Conservation (phyloP, 2,888 invertebrate species). For the Steinernema scapterisci region DNA sequence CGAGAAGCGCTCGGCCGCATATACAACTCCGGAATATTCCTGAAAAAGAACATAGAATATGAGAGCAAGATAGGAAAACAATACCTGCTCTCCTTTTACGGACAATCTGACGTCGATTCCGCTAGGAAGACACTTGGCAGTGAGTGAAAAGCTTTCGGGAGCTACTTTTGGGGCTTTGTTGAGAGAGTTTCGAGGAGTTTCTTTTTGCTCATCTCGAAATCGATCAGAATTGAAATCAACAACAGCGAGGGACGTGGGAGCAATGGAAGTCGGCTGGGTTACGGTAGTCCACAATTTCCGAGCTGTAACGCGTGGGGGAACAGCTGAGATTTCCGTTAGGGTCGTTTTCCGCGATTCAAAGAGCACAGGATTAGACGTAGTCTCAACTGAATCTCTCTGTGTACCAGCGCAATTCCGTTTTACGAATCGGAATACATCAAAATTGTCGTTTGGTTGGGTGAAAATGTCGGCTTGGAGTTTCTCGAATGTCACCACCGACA, state of each 20-base stretch:
- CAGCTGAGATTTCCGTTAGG: background rate
- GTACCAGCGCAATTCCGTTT: background rate
- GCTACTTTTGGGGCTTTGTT: slow-evolving; percentile 33
- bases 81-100: slow-evolving; percentile 35
- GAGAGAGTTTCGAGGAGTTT: background rate
- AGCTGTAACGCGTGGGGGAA: slow-evolving; percentile 1
- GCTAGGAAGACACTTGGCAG: slow-evolving; percentile 47
- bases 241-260: background rate
- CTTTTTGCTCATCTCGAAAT: background rate
- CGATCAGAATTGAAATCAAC: background rate
- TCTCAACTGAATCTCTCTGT: background rate
- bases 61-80: background rate
- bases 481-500: slow-evolving; percentile 40
- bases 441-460: slow-evolving; percentile 42
- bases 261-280: background rate
- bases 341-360: background rate
- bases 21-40: slow-evolving; percentile 65
- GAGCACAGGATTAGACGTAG: background rate
- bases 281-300: background rate
- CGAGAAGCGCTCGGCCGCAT: slow-evolving; percentile 65
- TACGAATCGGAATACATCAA: background rate
- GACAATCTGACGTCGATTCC: slow-evolving; percentile 54
- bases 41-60: slow-evolving; percentile 38
- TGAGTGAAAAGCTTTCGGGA: slow-evolving; percentile 37
- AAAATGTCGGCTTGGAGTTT: slow-evolving; percentile 30